phyloP scores from a whole-genome alignment of 2,113 vertebrate genomes.

The Pterocles orientalis region DNA sequence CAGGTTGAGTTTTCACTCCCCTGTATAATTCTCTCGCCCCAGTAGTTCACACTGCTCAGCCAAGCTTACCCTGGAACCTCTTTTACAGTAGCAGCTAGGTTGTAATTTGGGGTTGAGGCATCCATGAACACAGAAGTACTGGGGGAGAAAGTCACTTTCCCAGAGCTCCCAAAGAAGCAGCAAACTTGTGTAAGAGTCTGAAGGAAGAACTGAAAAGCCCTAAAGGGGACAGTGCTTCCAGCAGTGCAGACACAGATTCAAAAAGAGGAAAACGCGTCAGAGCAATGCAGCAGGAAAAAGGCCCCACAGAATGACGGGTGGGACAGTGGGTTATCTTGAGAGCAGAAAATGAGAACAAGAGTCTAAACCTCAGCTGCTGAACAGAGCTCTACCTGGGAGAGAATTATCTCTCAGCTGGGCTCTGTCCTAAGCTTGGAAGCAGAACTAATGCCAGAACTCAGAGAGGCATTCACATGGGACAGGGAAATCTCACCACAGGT shows the following conservation, averaged over 20 bases:
- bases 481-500: background rate
- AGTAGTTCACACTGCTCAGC: background rate
- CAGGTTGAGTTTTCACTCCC: background rate
- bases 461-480: background rate
- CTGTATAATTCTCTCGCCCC: background rate
- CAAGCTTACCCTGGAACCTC: background rate
- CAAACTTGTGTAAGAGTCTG: background rate
- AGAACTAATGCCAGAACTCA: background rate
- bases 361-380: background rate
- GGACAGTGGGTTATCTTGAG: background rate
- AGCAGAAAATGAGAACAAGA: background rate
- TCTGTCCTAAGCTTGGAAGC: background rate
- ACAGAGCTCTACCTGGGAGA: background rate
- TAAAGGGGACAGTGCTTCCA: background rate
- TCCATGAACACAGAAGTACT: background rate
- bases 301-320: fast-evolving
- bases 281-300: background rate
- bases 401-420: background rate
- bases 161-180: background rate
- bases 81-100: background rate
- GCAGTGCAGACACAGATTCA: background rate
- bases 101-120: background rate
- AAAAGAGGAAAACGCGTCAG: background rate
- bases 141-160: background rate
- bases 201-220: background rate